Evolutionary conservation across 2,113 vertebrate genomes (phyloP).

Genomic region (Clarias macrocephalus): DNA sequence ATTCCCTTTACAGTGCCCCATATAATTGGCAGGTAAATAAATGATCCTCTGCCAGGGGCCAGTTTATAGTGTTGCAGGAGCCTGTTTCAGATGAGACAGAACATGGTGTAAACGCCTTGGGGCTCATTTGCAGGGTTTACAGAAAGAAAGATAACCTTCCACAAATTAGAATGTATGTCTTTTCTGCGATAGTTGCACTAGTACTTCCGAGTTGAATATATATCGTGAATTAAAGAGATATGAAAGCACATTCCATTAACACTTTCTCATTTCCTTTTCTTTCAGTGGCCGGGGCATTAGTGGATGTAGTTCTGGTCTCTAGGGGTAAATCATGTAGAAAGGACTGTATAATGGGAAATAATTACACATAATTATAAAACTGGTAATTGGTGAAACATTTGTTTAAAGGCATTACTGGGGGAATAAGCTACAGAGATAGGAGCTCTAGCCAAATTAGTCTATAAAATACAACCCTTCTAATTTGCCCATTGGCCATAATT

Average conservation of each 20-base stretch:
- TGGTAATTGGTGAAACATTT: slow-evolving; percentile 22
- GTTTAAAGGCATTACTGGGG: slow-evolving; percentile 27
- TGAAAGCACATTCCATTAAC: slow-evolving; percentile 1
- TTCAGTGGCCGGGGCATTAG: slow-evolving; percentile 18
- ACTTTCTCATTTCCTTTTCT: neutral
- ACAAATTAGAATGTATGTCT: slow-evolving; percentile 55
- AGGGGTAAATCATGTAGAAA: slow-evolving; percentile 26
- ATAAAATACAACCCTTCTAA: slow-evolving; percentile 1
- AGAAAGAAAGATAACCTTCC: slow-evolving; percentile 19
- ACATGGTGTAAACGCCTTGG: slow-evolving; percentile 25
- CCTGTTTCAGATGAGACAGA: slow-evolving; percentile 37
- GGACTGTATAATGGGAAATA: slow-evolving; percentile 31
- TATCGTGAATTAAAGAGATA: neutral
- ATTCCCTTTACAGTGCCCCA: slow-evolving; percentile 37
- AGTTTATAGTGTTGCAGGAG: slow-evolving; percentile 40
- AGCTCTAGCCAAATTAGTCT: slow-evolving; percentile 22
- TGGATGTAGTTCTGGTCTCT: slow-evolving; percentile 29
- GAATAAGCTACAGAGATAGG: neutral
- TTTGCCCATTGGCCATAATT: slow-evolving; percentile 18
- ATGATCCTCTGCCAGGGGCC: slow-evolving; percentile 34
- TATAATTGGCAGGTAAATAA: slow-evolving; percentile 57
- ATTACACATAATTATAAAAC: slow-evolving; percentile 44
- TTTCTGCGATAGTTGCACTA: neutral
- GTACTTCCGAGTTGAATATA: neutral
- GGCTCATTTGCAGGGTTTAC: slow-evolving; percentile 27